Evolutionary conservation across 2,888 invertebrate species (phyloP).

Genomic region (Parthenolecanium corni): DNA sequence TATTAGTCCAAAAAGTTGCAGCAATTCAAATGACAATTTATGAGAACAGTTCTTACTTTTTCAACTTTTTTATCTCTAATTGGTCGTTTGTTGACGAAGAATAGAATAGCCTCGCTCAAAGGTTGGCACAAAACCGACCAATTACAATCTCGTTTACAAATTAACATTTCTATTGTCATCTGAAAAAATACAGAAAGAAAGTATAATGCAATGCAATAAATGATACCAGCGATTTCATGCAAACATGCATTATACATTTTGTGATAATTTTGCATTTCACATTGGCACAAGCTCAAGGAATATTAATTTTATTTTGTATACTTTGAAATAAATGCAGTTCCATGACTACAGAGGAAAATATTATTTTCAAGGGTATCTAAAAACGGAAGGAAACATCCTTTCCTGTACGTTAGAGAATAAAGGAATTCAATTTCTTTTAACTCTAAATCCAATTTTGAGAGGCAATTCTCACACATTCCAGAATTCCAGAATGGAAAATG

Average conservation of each 20-base stretch:
- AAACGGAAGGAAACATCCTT: too few relatives aligned
- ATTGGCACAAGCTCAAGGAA: too few relatives aligned
- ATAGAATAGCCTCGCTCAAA: conserved; percentile 33
- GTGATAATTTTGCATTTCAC: too few relatives aligned
- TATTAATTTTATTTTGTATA: too few relatives aligned
- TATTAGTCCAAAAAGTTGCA: conserved; percentile 3
- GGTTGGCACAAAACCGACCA: conserved; percentile 32
- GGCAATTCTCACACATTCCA: too few relatives aligned
- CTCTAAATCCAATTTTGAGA: too few relatives aligned
- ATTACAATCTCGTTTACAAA: conserved; percentile 38
- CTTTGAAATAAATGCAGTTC: too few relatives aligned
- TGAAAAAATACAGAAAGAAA: conserved; percentile 31
- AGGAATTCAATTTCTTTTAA: too few relatives aligned
- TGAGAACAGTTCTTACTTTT: conserved; percentile 40
- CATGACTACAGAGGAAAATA: too few relatives aligned
- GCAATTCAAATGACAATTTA: background rate
- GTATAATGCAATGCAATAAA: background rate
- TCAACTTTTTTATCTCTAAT: conserved; percentile 44
- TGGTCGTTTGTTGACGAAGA: conserved; percentile 46
- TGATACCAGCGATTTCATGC: background rate
- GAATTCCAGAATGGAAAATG: too few relatives aligned
- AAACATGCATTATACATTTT: background rate
- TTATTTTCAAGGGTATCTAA: too few relatives aligned
- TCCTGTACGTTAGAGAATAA: too few relatives aligned
- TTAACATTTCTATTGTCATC: conserved; percentile 35